A percentile compares a stretch with the other conserved stretches of the same genome.
These are phyloP conservation scores for Leucophenga varia DNA, from an alignment of 1,140 invertebrate genomes.

Conservation along the genomic window DNA sequence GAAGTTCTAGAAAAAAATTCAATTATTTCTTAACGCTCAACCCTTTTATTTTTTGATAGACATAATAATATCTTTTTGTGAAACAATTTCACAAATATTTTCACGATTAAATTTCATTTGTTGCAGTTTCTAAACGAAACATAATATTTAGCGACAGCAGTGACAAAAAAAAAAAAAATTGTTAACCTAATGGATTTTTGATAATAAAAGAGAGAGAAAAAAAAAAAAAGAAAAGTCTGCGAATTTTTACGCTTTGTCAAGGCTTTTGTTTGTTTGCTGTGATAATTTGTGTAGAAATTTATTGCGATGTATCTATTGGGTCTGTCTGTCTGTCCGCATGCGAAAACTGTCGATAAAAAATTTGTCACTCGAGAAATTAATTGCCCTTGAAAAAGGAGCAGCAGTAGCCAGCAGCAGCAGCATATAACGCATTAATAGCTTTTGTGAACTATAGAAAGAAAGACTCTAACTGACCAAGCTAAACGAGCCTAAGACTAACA, in stretches of 20 bases:
- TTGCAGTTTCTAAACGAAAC: no score
- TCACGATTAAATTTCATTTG: constrained; percentile 33
- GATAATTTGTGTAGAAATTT: constrained; percentile 51
- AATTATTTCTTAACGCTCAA: no score
- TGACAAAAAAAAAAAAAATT: no score
- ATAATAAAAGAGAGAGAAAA: no score
- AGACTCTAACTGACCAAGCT: constrained; percentile 31
- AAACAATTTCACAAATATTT: constrained; percentile 11
- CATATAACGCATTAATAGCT: constrained; percentile 35
- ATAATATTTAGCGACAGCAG: no score
- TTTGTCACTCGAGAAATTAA: constrained; percentile 56
- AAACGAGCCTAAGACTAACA: constrained; percentile 44
- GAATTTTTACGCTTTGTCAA: background rate
- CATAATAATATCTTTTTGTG: no score
- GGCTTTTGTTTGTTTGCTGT: constrained; percentile 19
- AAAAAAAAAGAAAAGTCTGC: constrained; percentile 11
- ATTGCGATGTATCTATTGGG: constrained; percentile 23
- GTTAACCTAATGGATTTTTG: constrained; percentile 28
- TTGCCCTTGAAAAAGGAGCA: constrained; percentile 49
- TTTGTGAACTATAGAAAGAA: no score
- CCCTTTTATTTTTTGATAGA: no score
- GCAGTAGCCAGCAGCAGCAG: background rate
- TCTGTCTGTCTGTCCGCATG: background rate
- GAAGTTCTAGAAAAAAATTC: no score
- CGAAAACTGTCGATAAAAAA: constrained; percentile 44